phyloP scores from a whole-genome alignment of 1,140 invertebrate genomes.

The Forficula auricularia region DNA sequence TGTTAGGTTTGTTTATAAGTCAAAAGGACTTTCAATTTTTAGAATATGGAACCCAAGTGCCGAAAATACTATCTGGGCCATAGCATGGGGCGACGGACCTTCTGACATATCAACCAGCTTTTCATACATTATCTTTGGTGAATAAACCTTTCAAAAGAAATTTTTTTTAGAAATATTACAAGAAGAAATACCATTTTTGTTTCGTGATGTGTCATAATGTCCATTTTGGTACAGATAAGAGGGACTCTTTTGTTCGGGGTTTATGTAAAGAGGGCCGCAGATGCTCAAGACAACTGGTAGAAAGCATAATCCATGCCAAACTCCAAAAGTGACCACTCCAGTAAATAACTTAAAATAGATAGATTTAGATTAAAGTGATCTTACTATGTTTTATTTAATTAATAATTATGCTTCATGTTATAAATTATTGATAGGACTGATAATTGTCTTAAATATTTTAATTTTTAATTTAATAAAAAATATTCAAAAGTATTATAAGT shows the following conservation, averaged over 20 bases:
- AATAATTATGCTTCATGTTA: not conserved
- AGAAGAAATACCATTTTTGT: too few species aligned
- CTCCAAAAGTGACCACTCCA: constrained; percentile 34
- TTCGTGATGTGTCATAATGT: too few species aligned
- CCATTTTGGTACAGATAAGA: constrained; percentile 1
- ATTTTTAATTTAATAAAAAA: not conserved
- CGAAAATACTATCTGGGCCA: too few species aligned
- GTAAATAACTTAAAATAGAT: constrained; percentile 28
- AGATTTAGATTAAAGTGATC: not conserved
- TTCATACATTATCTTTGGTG: too few species aligned
- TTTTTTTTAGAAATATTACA: too few species aligned
- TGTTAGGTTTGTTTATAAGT: too few species aligned
- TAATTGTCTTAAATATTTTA: not conserved
- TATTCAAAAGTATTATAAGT: not conserved
- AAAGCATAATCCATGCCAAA: constrained; percentile 37
- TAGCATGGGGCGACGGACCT: too few species aligned
- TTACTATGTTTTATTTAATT: not conserved
- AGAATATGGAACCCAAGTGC: too few species aligned
- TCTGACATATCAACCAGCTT: too few species aligned
- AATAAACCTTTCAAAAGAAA: too few species aligned
- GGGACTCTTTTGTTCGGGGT: not conserved
- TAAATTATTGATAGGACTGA: not conserved
- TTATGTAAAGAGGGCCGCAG: constrained; percentile 27
- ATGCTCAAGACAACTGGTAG: constrained; percentile 36
- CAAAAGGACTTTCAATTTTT: too few species aligned